Evolutionary conservation across 2,113 vertebrate species (phyloP), one percentile per base, ranked within the genome.

Genomic region (Leptocoma aspasia): DNA sequence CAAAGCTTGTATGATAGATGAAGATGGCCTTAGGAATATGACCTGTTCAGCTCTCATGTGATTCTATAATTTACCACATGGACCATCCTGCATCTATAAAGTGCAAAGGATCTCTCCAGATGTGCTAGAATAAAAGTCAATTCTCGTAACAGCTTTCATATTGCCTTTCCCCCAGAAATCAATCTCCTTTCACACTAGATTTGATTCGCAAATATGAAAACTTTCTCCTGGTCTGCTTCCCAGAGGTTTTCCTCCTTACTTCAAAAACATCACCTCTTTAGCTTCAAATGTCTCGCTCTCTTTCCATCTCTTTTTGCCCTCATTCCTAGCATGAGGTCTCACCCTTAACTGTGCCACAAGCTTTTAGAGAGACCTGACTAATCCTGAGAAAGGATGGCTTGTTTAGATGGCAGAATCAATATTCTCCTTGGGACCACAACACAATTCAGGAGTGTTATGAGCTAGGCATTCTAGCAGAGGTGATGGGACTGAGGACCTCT

Each of bases 181-280:
- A 95, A 82, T 89, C 78, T 91, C 50, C 59, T 84, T 95, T 95
- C 84, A 94, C 70, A 89, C 57, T 82, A 90, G 31, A 82, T 90
- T 92, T 94, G 24, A 80, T 92, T 87, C 3, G 2, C 73, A 82
- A 90, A 85, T 69, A 80, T 31, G 28, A 92, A 90, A 65, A 28
- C 9, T 80, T 86, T 80, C 69, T 85, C 18, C 37, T 85, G 12
- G 6, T 89, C 50, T 82, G 18, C 21, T 87, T 73, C 42, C 39
- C 39, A 63, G 49, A 59, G 26, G 8, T 53, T 82, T 79, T 71
- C 31, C 80, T 86, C 7, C 31, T 68, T 75, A 53, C 45, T 87
- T 85, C 45, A 76, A 72, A 92, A 90, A 53, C 19, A 78, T 44
- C 31, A 23, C 37, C 4, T 65, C 56, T 89, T 50, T 59, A 52